Conservation (phyloP, 2,113 vertebrate genomes). For the Tachysurus vachellii region DNA sequence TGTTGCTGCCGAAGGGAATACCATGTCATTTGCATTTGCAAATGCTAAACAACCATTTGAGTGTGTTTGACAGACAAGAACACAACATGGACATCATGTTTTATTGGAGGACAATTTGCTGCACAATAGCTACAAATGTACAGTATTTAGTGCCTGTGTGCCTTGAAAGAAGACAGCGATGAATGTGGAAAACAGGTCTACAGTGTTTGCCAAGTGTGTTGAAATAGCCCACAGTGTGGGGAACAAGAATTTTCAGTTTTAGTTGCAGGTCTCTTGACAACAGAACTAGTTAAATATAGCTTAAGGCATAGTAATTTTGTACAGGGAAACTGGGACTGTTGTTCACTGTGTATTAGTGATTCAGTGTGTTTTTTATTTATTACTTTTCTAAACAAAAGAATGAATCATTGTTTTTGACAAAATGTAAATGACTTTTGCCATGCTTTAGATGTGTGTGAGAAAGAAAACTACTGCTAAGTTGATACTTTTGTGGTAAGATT, state of each 20-base stretch:
- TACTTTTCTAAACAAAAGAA: neutral
- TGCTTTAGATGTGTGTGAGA: neutral
- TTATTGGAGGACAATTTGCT: conserved; percentile 18
- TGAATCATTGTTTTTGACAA: neutral
- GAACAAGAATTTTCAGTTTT: conserved; percentile 26
- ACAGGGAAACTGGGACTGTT: neutral
- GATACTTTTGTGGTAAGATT: neutral
- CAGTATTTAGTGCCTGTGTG: neutral
- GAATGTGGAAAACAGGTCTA: conserved; percentile 33
- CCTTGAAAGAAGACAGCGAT: conserved; percentile 7
- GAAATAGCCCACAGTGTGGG: conserved; percentile 37
- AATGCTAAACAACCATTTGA: conserved; percentile 8
- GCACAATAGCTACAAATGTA: conserved; percentile 11
- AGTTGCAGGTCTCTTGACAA: neutral
- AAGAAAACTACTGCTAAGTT: neutral
- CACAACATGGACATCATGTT: neutral
- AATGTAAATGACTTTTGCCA: neutral
- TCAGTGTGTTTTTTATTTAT: neutral
- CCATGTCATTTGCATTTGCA: neutral
- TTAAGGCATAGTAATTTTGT: neutral
- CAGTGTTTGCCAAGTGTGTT: conserved; percentile 40
- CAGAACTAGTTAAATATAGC: conserved; percentile 23
- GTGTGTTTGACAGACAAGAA: conserved; percentile 24
- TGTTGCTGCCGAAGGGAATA: neutral
- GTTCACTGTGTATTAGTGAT: neutral